These are phyloP conservation scores for Thymelicus acteon DNA, from an alignment of 2,888 invertebrate genomes.

Conservation along the genomic window DNA sequence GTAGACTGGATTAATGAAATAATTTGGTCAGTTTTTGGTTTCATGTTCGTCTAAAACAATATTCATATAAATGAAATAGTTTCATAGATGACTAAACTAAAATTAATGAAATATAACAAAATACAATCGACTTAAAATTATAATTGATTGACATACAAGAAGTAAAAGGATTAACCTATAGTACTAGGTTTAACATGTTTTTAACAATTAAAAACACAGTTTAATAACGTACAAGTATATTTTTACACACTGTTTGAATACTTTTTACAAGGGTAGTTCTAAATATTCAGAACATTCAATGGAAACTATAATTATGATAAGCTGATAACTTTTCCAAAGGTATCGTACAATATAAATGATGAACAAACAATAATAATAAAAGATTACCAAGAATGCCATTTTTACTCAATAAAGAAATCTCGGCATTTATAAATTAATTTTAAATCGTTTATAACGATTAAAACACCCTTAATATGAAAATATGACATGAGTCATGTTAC, in stretches of 20 bases:
- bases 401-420: background rate
- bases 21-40: slow-evolving; percentile 35
- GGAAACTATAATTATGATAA: background rate
- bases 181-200: slow-evolving; percentile 2
- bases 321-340: too few relatives aligned
- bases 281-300: background rate
- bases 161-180: slow-evolving; percentile 10
- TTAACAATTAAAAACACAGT: too few relatives aligned
- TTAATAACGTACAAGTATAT: too few relatives aligned
- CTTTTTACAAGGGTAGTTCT: background rate
- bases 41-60: slow-evolving; percentile 2
- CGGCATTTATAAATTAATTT: slow-evolving; percentile 30
- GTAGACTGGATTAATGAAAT: slow-evolving; percentile 18
- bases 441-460: slow-evolving; percentile 64
- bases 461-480: slow-evolving; percentile 8
- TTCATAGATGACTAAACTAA: slow-evolving; percentile 6
- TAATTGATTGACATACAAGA: slow-evolving; percentile 6
- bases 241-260: slow-evolving; percentile 5
- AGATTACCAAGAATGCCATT: background rate
- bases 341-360: too few relatives aligned
- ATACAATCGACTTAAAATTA: slow-evolving; percentile 26
- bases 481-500: background rate
- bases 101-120: slow-evolving; percentile 24
- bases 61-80: slow-evolving; percentile 24
- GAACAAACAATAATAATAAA: slow-evolving; percentile 1